Percentiles rank a stretch among this genome's conserved stretches.
phyloP scores from a whole-genome alignment of 2,888 invertebrate species.

The Mesorhabditis spiculigera region DNA sequence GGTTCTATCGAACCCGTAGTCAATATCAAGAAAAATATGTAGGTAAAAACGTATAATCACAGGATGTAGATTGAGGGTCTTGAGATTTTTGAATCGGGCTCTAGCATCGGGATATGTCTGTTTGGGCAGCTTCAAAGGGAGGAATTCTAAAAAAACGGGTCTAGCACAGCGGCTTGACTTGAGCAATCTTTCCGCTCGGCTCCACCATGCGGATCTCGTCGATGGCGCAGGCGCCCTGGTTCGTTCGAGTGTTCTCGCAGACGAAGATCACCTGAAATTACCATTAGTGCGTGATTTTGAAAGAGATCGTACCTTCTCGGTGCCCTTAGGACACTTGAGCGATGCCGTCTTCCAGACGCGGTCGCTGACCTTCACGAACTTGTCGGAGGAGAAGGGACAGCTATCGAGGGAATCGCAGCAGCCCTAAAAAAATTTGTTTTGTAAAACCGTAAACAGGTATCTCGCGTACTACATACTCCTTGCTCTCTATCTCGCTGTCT shows the following conservation, averaged over 20 bases:
- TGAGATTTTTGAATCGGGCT: no score
- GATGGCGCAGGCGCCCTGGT: slow-evolving; percentile 57
- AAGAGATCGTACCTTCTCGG: slow-evolving; percentile 41
- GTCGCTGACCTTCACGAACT: slow-evolving; percentile 55
- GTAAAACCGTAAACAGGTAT: background rate
- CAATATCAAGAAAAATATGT: no score
- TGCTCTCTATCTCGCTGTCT: no score
- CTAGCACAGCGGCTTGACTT: slow-evolving; percentile 45
- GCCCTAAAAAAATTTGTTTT: slow-evolving; percentile 17
- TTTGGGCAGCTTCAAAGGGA: no score
- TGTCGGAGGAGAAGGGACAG: slow-evolving; percentile 53
- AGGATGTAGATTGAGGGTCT: no score
- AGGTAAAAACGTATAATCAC: no score
- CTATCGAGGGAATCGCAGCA: slow-evolving; percentile 40
- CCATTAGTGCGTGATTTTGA: background rate
- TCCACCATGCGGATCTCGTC: slow-evolving; percentile 55
- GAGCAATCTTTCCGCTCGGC: slow-evolving; percentile 32
- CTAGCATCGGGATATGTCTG: no score
- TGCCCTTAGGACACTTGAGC: slow-evolving; percentile 54
- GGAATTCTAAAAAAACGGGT: background rate
- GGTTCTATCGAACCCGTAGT: no score
- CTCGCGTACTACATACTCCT: no score
- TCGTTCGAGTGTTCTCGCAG: slow-evolving; percentile 57
- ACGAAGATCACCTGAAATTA: slow-evolving; percentile 53
- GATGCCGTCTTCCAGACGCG: slow-evolving; percentile 54